Evolutionary conservation across 2,888 invertebrate genomes (phyloP).

Genomic region (Periphyllus acericola): DNA sequence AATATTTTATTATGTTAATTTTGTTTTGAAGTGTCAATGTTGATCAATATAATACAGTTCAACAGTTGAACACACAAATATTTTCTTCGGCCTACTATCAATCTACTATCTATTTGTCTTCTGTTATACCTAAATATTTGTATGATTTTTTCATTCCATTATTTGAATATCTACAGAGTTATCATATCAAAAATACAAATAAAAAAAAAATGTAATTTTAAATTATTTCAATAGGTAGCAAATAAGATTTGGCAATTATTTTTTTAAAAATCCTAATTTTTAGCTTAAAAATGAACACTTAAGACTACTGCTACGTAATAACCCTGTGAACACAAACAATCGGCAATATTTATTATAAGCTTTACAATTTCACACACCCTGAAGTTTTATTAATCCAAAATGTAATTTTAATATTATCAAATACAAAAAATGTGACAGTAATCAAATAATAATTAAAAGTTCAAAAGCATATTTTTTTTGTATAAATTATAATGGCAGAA

Average conservation of each 20-base stretch:
- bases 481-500: conserved; percentile 20
- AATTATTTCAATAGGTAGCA: conserved; percentile 24
- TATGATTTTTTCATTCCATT: background rate
- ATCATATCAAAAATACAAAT: conserved; percentile 32
- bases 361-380: conserved; percentile 43
- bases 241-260: conserved; percentile 26
- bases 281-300: conserved; percentile 18
- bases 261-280: conserved; percentile 33
- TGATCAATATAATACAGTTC: no score
- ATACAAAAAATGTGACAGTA: conserved; percentile 22
- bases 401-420: conserved; percentile 10
- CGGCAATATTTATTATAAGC: conserved; percentile 26
- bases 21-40: background rate
- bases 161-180: background rate
- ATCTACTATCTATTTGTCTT: no score
- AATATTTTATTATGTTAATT: background rate
- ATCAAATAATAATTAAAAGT: conserved; percentile 5
- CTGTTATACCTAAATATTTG: background rate
- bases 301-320: conserved; percentile 33
- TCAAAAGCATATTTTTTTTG: conserved; percentile 23
- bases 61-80: conserved; percentile 2
- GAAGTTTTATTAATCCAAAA: conserved; percentile 19
- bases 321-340: conserved; percentile 57
- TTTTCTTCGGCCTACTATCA: no score
- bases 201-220: conserved; percentile 16